Evolutionary conservation across 64 coral and sea anemone species (phyloP).

Genomic region (Pachyseris speciosa): DNA sequence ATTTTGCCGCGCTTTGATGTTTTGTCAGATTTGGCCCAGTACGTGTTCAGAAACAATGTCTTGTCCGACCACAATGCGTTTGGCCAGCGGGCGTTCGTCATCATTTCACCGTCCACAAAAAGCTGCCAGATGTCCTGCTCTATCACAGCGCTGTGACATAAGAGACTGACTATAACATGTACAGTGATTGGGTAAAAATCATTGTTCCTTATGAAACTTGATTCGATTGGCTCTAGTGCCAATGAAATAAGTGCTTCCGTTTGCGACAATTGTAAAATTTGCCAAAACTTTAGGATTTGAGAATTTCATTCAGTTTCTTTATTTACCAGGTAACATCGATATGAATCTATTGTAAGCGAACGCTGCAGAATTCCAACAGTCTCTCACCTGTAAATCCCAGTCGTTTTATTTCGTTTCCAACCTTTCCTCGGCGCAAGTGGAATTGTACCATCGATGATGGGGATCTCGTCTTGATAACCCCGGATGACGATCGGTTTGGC

Average conservation of each 20-base stretch:
- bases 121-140: conserved; percentile 70
- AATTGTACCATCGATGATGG: conserved; percentile 78
- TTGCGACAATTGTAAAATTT: too few species aligned
- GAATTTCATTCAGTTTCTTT: too few species aligned
- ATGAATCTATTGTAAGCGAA: too few species aligned
- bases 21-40: conserved; percentile 72
- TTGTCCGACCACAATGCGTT: conserved; percentile 77
- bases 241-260: too few species aligned
- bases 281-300: too few species aligned
- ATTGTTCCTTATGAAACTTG: too few species aligned
- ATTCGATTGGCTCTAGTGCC: too few species aligned
- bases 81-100: conserved; percentile 87
- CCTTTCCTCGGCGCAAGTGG: background rate
- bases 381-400: conserved; percentile 7
- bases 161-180: too few species aligned
- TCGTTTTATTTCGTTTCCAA: conserved; percentile 42
- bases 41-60: conserved; percentile 74
- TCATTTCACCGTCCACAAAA: conserved; percentile 67
- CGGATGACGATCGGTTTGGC: conserved; percentile 60
- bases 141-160: conserved; percentile 43
- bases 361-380: background rate
- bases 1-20: conserved; percentile 62
- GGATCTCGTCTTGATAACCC: conserved; percentile 64
- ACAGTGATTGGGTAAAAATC: too few species aligned
- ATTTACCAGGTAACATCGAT: too few species aligned